These are phyloP conservation scores for Caradrina clavipalpis DNA, from an alignment of 2,888 invertebrate species.

Conservation along the genomic window DNA sequence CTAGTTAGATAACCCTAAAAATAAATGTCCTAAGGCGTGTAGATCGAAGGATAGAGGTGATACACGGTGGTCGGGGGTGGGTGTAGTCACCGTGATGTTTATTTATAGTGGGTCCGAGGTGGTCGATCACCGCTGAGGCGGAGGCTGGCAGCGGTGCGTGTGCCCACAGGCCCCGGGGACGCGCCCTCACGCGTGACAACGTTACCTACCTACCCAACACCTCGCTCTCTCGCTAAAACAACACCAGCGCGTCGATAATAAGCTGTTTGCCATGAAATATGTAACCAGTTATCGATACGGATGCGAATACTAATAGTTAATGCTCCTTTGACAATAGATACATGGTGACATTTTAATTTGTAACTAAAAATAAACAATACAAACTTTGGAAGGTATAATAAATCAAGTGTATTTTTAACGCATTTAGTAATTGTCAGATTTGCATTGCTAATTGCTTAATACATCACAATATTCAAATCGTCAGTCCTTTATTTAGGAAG, in stretches of 20 bases:
- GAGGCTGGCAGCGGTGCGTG: slow-evolving; percentile 83
- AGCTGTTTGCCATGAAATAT: slow-evolving; percentile 52
- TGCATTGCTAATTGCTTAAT: neutral
- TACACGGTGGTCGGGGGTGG: slow-evolving; percentile 32
- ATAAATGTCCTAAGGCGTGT: slow-evolving; percentile 22
- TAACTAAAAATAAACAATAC: no score
- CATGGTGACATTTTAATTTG: neutral
- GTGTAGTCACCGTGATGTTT: slow-evolving; percentile 65
- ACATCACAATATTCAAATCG: slow-evolving; percentile 8
- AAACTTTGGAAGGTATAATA: neutral
- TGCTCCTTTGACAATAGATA: slow-evolving; percentile 19
- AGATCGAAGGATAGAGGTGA: slow-evolving; percentile 21
- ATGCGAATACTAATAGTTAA: slow-evolving; percentile 29
- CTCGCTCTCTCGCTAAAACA: slow-evolving; percentile 40
- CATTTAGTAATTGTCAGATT: no score
- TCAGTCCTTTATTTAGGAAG: slow-evolving; percentile 18
- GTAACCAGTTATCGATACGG: slow-evolving; percentile 39
- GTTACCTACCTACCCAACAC: slow-evolving; percentile 64
- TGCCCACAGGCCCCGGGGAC: slow-evolving; percentile 69
- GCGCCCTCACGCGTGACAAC: slow-evolving; percentile 79
- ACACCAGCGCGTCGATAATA: slow-evolving; percentile 31
- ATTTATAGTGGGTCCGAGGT: slow-evolving; percentile 78
- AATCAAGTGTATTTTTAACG: neutral
- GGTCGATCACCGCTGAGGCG: slow-evolving; percentile 71
- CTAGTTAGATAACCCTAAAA: slow-evolving; percentile 4